Evolutionary conservation across 2,888 invertebrate genomes (phyloP), one percentile per base, ranked within the genome.

Genomic region (Alentia gelatinosa): DNA sequence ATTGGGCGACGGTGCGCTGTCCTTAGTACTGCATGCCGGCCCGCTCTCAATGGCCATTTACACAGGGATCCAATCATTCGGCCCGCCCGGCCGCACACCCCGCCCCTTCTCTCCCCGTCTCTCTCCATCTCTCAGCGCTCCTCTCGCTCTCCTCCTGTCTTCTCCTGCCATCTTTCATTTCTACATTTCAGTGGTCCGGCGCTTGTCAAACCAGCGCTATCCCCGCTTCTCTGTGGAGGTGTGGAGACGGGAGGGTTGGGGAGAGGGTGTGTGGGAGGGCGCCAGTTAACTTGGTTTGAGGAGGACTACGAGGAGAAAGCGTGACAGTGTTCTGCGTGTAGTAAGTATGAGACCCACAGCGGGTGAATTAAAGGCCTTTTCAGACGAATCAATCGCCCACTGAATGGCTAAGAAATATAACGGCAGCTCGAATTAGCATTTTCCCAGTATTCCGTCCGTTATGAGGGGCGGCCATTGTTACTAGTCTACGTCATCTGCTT

Each of bases 21-120:
- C 47, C 86, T 86, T 86, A 47, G 50, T 47, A 26, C 47, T 30
- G 15, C 47, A 30, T 30, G 50, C 30, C 86, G 19, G 33, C 35
- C 47, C 33, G 86, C 86, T 86, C 50, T 86, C 86, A 86, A 86
- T 86, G 86, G 47, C 86, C 86, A 86, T 86, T 86, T 86, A 50
- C 86, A 86, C 42, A 42, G 50, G 47, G 86, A 86, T 86, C 86
- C 86, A 86, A 86, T 86, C 86, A 86, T 50, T 47, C 42, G 26
- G 19, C 86, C 50, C 86, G 19, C 86, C 86, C 37, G n/a, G 4
- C 75, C 37, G 33, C 68, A 5, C 9, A 7, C 30, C 7, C 75
- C 30, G 37, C 75, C 50, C 88, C 35, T 19, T 33, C 88, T 23
- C 30, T 30, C 30, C 33, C 88, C 47, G 33, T 50, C 88, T 88